A percentile compares a stretch with the other conserved stretches of the same genome.
Conservation (phyloP, 2,113 vertebrate genomes). For the Haemorhous mexicanus region DNA sequence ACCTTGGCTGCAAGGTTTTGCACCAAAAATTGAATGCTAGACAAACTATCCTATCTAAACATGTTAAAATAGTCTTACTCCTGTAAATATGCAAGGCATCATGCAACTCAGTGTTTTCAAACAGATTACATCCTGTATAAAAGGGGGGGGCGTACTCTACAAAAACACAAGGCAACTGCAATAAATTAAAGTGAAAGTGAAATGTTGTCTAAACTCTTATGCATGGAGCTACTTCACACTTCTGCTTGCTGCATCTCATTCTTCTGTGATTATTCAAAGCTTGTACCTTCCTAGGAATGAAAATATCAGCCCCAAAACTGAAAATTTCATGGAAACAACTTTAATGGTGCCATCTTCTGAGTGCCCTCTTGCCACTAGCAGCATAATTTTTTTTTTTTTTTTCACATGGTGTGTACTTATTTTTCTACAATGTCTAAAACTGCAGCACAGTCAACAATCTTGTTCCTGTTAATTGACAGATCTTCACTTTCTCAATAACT, state of each 20-base stretch:
- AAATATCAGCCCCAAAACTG: background rate
- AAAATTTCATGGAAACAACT: background rate
- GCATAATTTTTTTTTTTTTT: background rate
- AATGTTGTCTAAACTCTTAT: background rate
- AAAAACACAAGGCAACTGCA: background rate
- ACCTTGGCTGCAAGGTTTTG: background rate
- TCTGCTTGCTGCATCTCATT: background rate
- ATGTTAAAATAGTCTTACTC: background rate
- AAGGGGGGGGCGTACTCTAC: background rate
- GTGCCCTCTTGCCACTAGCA: background rate
- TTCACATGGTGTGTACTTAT: background rate
- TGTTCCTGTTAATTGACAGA: slow-evolving; percentile 7
- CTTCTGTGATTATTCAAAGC: background rate
- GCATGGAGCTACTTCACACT: background rate
- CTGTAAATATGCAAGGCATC: background rate
- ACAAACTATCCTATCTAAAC: background rate
- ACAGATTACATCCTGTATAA: background rate
- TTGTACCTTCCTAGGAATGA: background rate
- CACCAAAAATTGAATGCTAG: background rate
- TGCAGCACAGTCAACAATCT: background rate
- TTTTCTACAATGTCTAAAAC: background rate
- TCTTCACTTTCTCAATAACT: background rate
- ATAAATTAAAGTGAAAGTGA: background rate
- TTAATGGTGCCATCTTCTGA: background rate
- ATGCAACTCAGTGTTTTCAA: background rate